Evolutionary conservation across 1,140 invertebrate species (phyloP).

Genomic region (Apis laboriosa): DNA sequence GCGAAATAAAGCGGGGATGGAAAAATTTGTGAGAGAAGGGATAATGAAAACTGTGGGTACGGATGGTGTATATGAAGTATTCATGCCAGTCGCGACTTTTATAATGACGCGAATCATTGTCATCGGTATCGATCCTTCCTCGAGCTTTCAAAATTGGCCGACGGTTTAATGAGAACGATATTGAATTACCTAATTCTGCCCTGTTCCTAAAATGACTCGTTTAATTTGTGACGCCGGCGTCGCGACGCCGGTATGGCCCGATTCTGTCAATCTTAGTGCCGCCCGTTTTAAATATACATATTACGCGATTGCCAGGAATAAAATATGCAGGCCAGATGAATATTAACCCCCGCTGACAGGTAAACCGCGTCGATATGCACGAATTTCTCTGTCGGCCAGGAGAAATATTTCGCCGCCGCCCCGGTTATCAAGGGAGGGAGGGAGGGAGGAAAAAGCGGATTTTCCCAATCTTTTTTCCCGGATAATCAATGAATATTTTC

Average conservation of each 20-base stretch:
- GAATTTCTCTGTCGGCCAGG: constrained; percentile 29
- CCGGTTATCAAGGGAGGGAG: constrained; percentile 16
- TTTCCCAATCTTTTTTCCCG: too few relatives aligned
- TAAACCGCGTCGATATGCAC: constrained; percentile 50
- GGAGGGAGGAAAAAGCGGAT: neutral
- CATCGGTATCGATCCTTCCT: constrained; percentile 37
- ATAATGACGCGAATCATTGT: constrained; percentile 59
- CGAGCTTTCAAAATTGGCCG: constrained; percentile 58
- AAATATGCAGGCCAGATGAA: constrained; percentile 71
- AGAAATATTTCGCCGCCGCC: constrained; percentile 42
- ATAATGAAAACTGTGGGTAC: constrained; percentile 40
- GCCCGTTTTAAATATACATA: constrained; percentile 76
- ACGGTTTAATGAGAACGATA: constrained; percentile 74
- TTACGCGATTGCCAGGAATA: constrained; percentile 70
- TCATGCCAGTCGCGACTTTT: constrained; percentile 30
- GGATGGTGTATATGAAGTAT: neutral
- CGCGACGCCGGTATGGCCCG: constrained; percentile 74
- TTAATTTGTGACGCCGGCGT: constrained; percentile 74
- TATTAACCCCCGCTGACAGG: constrained; percentile 65
- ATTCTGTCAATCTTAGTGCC: constrained; percentile 77
- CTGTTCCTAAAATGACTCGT: constrained; percentile 76
- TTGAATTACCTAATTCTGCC: constrained; percentile 76
- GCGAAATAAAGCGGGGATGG: neutral
- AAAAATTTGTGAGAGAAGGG: neutral
- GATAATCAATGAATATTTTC: too few relatives aligned